Conservation (phyloP, 2,797 vertebrate genomes). For the Chrysolophus pictus region DNA sequence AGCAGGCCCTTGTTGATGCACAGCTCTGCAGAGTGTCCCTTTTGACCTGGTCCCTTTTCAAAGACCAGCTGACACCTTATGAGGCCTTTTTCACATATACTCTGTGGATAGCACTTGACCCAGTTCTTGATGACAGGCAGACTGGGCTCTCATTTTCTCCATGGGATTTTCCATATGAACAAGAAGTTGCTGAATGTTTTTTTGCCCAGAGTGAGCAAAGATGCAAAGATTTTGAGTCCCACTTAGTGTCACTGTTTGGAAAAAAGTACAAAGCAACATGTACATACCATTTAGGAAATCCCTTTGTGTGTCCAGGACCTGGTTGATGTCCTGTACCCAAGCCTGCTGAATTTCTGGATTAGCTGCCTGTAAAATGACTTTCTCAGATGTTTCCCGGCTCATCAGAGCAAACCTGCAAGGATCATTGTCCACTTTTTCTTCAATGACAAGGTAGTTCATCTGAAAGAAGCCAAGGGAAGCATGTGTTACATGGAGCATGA, state of each 20-base stretch:
- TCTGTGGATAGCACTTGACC: not conserved
- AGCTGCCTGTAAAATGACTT: conserved; percentile 93
- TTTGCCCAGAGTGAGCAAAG: not conserved
- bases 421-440: conserved; percentile 91
- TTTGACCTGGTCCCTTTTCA: not conserved
- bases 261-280: not conserved
- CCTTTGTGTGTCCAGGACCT: conserved; percentile 92
- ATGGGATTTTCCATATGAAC: not conserved
- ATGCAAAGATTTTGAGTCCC: not conserved
- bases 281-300: conserved; percentile 92
- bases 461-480: conserved; percentile 71
- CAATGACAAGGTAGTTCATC: conserved; percentile 92
- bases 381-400: conserved; percentile 90
- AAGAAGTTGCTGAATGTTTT: not conserved
- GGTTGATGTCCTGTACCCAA: conserved; percentile 93
- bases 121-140: not conserved
- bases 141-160: not conserved
- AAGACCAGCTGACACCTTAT: not conserved
- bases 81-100: not conserved
- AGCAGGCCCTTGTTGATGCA: not conserved
- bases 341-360: conserved; percentile 93
- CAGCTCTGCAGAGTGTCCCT: not conserved
- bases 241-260: not conserved
- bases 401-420: conserved; percentile 94
- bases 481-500: not conserved